These are phyloP conservation scores for Gadopsis marmoratus DNA, from an alignment of 2,797 vertebrate genomes.

Conservation along the genomic window DNA sequence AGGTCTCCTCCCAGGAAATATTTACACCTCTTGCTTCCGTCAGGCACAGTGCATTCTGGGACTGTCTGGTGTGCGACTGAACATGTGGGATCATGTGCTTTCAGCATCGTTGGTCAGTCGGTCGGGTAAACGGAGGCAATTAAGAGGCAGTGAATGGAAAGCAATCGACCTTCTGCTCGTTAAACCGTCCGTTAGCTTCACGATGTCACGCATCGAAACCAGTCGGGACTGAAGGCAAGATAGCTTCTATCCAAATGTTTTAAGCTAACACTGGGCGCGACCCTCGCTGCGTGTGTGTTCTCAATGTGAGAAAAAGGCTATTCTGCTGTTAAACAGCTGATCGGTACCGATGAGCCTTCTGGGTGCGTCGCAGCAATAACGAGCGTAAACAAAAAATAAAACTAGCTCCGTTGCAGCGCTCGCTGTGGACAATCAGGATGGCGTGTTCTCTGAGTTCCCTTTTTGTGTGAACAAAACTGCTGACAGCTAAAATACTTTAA, in stretches of 20 bases:
- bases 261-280: too few species aligned
- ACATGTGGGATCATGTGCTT: not conserved
- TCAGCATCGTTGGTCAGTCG: not conserved
- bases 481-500: not conserved
- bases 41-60: constrained; percentile 41
- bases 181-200: not conserved
- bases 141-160: not conserved
- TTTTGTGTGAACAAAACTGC: not conserved
- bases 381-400: not conserved
- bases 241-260: too few species aligned
- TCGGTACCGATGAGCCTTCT: not conserved
- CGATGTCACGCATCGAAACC: not conserved
- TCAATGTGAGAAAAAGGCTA: too few species aligned
- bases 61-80: not conserved
- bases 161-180: not conserved
- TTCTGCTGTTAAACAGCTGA: not conserved
- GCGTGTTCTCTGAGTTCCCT: not conserved
- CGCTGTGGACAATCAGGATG: not conserved
- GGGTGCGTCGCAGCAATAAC: not conserved
- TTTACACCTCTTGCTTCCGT: not conserved
- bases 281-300: too few species aligned
- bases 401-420: not conserved
- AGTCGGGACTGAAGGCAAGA: too few species aligned
- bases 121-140: not conserved
- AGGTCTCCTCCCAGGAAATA: not conserved